Conservation (phyloP, 2,888 invertebrate genomes). For the Hoplodrina ambigua region DNA sequence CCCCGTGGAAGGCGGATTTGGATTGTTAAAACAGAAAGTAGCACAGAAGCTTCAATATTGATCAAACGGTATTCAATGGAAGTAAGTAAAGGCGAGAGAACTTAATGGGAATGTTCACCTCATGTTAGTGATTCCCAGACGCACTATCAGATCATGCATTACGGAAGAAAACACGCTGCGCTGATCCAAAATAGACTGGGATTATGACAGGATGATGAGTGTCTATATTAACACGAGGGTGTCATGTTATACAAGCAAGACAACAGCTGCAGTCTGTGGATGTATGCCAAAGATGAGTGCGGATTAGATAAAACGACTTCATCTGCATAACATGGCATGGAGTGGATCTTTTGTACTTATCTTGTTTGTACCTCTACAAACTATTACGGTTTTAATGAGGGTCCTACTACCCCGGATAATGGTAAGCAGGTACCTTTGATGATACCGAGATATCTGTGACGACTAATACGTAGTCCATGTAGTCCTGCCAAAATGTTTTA, state of each 20-base stretch:
- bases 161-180: neutral
- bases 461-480: constrained; percentile 13
- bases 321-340: neutral
- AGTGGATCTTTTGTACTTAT: constrained; percentile 33
- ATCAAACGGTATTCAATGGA: neutral
- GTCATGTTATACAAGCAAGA: too few species aligned
- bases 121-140: neutral
- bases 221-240: neutral
- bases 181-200: neutral
- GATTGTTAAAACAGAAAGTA: constrained; percentile 8
- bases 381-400: constrained; percentile 49
- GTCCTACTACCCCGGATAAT: constrained; percentile 30
- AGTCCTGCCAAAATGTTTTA: constrained; percentile 24
- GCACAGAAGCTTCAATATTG: constrained; percentile 10
- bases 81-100: neutral
- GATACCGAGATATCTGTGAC: constrained; percentile 29
- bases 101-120: neutral
- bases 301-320: neutral
- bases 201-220: neutral
- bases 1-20: constrained; percentile 32
- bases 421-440: constrained; percentile 35
- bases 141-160: neutral
- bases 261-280: too few species aligned
- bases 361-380: constrained; percentile 11
- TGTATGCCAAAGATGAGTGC: neutral